Evolutionary conservation across 2,113 vertebrate genomes (phyloP).

Genomic region (Gnathonemus echidnorhynchus): DNA sequence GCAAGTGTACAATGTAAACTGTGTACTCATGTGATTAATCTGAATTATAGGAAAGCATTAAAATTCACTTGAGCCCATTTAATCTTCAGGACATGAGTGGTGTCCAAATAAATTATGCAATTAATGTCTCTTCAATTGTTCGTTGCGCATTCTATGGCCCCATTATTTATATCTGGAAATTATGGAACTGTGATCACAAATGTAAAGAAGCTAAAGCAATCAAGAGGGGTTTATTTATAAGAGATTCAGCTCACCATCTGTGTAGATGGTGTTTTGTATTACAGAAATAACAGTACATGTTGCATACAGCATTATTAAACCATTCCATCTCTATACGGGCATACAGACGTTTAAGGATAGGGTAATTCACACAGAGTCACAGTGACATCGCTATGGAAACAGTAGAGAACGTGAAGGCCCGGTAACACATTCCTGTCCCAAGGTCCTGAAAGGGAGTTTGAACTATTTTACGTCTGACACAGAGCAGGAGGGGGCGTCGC

Average conservation of each 20-base stretch:
- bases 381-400: conserved; percentile 15
- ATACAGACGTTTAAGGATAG: neutral
- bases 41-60: neutral
- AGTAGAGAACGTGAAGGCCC: neutral
- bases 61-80: neutral
- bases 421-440: neutral
- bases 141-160: neutral
- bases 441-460: neutral
- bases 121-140: neutral
- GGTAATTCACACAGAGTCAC: neutral
- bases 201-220: too few relatives aligned
- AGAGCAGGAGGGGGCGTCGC: neutral
- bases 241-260: neutral
- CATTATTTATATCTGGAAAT: neutral
- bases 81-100: neutral
- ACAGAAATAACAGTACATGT: neutral
- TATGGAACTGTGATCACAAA: neutral
- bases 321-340: neutral
- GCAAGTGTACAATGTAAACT: neutral
- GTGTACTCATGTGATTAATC: neutral
- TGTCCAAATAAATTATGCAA: neutral
- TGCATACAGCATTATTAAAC: neutral
- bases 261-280: neutral
- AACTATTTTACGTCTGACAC: neutral
- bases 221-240: neutral